A percentile compares a stretch with the other conserved stretches of the same genome.
phyloP scores from a whole-genome alignment of 2,797 vertebrate species.

The Harpagifer antarcticus region DNA sequence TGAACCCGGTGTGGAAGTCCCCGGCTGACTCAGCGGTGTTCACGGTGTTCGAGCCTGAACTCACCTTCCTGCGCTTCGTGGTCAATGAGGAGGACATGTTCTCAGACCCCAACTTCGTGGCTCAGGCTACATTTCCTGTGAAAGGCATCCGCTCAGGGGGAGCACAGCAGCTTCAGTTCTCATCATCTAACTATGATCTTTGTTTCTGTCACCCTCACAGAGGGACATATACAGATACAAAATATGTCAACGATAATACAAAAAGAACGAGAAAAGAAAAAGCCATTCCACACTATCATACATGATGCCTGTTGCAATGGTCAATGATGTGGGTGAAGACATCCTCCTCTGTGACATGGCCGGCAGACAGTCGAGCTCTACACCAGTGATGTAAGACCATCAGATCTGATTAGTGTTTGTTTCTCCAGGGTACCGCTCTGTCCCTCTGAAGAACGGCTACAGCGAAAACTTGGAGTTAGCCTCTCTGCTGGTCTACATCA shows the following conservation, averaged over 20 bases:
- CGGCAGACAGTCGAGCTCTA: neutral
- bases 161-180: neutral
- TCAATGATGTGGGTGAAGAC: too few relatives aligned
- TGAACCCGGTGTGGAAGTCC: slow-evolving; percentile 93
- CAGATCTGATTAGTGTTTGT: neutral
- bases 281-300: too few relatives aligned
- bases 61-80: slow-evolving; percentile 95
- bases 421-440: slow-evolving; percentile 90
- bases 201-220: too few relatives aligned
- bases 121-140: slow-evolving; percentile 94
- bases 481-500: slow-evolving; percentile 92
- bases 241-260: too few relatives aligned
- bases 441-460: slow-evolving; percentile 94
- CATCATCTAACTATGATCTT: too few relatives aligned
- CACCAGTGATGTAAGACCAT: neutral
- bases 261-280: too few relatives aligned
- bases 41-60: slow-evolving; percentile 91
- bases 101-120: slow-evolving; percentile 98
- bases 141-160: slow-evolving; percentile 93
- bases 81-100: slow-evolving; percentile 99
- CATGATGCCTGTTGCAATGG: too few relatives aligned
- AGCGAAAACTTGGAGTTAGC: slow-evolving; percentile 93
- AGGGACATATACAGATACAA: too few relatives aligned
- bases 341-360: too few relatives aligned
- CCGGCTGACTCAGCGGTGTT: slow-evolving; percentile 88